Percentiles rank a stretch among this genome's conserved stretches.
Conservation (phyloP, 2,797 vertebrate species). For the Tympanoctomys barrerae region DNA sequence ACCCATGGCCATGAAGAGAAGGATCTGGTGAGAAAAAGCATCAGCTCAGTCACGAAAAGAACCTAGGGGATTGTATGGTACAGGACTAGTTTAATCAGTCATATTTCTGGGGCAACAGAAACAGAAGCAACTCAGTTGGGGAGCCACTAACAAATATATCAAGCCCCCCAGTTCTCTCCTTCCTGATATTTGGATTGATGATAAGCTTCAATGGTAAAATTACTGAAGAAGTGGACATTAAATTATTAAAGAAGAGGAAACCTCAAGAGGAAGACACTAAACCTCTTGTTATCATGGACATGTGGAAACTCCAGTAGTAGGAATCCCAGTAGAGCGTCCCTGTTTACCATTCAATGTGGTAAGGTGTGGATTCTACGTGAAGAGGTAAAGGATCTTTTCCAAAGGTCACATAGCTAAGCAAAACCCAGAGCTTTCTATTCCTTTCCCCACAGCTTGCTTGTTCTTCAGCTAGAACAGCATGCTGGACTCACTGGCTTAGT, state of each 20-base stretch:
- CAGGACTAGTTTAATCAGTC: background rate
- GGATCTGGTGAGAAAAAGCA: background rate
- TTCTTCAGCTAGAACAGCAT: background rate
- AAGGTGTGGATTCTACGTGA: background rate
- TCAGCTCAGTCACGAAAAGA: background rate
- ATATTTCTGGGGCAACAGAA: background rate
- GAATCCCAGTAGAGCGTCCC: background rate
- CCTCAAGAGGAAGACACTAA: background rate
- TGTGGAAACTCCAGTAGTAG: too few species aligned
- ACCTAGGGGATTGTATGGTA: background rate
- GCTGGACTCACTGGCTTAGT: constrained; percentile 32
- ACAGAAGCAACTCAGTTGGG: background rate
- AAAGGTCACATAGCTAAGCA: background rate
- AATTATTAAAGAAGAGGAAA: background rate
- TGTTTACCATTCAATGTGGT: background rate
- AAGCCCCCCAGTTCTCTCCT: background rate
- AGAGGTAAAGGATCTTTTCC: background rate
- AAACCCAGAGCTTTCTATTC: background rate
- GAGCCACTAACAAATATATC: background rate
- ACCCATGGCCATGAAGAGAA: background rate
- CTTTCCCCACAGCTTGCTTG: background rate
- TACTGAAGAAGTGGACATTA: background rate
- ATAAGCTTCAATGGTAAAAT: background rate
- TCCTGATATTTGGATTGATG: background rate
- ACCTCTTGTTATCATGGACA: background rate